phyloP scores from a whole-genome alignment of 2,888 invertebrate genomes.

The Rotaria socialis region DNA sequence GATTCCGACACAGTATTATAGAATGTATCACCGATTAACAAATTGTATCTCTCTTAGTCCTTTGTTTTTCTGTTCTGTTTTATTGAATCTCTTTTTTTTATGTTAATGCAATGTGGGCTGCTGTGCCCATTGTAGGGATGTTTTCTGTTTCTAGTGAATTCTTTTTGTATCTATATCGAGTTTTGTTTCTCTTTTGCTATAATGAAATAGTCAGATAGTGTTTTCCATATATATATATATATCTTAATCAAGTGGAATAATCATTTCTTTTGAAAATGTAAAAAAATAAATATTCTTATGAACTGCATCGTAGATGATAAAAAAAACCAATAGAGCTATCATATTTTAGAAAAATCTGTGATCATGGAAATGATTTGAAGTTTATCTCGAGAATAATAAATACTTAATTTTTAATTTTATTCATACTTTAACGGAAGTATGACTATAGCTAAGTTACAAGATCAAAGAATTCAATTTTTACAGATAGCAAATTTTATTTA shows the following conservation, averaged over 20 bases:
- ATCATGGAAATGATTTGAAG: too few species aligned
- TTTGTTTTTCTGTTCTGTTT: neutral
- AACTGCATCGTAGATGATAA: neutral
- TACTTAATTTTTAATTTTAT: too few species aligned
- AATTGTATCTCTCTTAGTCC: neutral
- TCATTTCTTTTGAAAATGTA: neutral
- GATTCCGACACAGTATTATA: neutral
- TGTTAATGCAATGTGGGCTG: neutral
- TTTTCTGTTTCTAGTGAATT: neutral
- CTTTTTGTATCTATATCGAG: neutral
- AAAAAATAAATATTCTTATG: neutral
- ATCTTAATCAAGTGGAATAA: slow-evolving; percentile 8
- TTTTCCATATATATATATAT: neutral
- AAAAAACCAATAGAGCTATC: neutral
- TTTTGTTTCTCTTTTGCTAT: neutral
- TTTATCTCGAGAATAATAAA: too few species aligned
- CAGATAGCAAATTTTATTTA: too few species aligned
- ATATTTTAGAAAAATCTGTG: too few species aligned
- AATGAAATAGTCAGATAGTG: slow-evolving; percentile 11
- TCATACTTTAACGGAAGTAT: too few species aligned
- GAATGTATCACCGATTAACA: neutral
- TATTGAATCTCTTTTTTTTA: neutral
- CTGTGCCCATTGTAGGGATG: neutral
- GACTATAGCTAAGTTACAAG: too few species aligned
- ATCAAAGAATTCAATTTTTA: too few species aligned